A percentile compares a stretch with the other conserved stretches of the same genome.
These are phyloP conservation scores for Drosophila malerkotliana DNA, from an alignment of 1,140 invertebrate genomes.

Conservation along the genomic window DNA sequence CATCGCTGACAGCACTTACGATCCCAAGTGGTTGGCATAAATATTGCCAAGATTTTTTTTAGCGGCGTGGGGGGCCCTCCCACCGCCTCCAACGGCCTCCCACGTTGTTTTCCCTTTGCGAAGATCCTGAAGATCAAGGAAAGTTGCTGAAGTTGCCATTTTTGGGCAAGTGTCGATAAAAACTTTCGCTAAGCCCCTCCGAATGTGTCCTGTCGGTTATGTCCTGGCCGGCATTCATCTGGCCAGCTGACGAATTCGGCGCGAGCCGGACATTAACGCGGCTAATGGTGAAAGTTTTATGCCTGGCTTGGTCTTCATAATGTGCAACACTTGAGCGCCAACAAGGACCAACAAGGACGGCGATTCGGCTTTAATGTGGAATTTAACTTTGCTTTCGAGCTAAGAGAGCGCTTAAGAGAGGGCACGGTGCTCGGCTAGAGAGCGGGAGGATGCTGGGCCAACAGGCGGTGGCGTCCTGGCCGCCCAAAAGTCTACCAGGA, in stretches of 20 bases:
- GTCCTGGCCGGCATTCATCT: constrained; percentile 54
- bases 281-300: constrained; percentile 80
- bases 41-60: constrained; percentile 7
- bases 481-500: constrained; percentile 48
- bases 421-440: neutral
- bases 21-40: constrained; percentile 31
- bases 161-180: constrained; percentile 41
- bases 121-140: constrained; percentile 2
- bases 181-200: constrained; percentile 50
- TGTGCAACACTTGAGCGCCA: constrained; percentile 69
- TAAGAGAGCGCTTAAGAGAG: constrained; percentile 47
- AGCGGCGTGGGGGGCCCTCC: neutral
- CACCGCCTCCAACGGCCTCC: neutral
- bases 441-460: constrained; percentile 51
- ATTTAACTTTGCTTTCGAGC: constrained; percentile 24
- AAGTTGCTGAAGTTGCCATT: neutral
- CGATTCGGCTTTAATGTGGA: constrained; percentile 43
- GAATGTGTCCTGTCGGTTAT: neutral
- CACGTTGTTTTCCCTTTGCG: too few species aligned
- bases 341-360: constrained; percentile 20
- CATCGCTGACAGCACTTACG: constrained; percentile 46
- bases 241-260: constrained; percentile 76
- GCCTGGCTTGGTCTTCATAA: constrained; percentile 66
- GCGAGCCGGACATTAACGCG: constrained; percentile 70
- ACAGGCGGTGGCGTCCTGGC: constrained; percentile 29